Evolutionary conservation across 2,888 invertebrate species (phyloP).

Genomic region (Amblyjoppa fuscipennis): DNA sequence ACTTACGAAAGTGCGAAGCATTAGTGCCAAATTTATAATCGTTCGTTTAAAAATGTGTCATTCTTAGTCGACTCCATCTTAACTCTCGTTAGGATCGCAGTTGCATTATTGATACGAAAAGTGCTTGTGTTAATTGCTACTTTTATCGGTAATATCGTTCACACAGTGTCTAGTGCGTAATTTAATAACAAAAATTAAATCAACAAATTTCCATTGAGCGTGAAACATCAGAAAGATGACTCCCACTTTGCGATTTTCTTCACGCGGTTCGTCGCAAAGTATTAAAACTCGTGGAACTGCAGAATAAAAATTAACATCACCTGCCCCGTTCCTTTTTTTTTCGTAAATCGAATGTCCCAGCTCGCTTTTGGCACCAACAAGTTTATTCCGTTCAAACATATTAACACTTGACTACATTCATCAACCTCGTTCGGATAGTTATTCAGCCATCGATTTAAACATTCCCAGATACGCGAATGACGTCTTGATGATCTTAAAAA

Average conservation of each 20-base stretch:
- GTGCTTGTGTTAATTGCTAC: too few species aligned
- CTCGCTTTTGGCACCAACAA: background rate
- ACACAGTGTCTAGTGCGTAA: background rate
- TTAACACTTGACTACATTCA: background rate
- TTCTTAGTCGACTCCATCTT: background rate
- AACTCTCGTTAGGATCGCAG: background rate
- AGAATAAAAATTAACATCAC: background rate
- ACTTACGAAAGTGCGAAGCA: background rate
- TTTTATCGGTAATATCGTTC: too few species aligned
- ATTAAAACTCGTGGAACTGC: background rate
- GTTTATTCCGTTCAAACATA: background rate
- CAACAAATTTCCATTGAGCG: background rate
- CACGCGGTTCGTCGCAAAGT: background rate
- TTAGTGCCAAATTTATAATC: background rate
- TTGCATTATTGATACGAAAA: background rate
- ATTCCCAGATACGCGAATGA: constrained; percentile 71
- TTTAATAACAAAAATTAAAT: background rate
- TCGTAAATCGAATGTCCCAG: background rate
- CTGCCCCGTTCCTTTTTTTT: background rate
- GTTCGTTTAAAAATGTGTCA: background rate
- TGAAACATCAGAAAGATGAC: background rate
- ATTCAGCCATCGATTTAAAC: constrained; percentile 67
- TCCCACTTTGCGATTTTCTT: background rate
- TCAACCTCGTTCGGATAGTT: background rate
- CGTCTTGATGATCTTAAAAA: constrained; percentile 70